Base-by-base conservation (phyloP, 2,888 invertebrate species). In the Ephialtes manifestator region DNA sequence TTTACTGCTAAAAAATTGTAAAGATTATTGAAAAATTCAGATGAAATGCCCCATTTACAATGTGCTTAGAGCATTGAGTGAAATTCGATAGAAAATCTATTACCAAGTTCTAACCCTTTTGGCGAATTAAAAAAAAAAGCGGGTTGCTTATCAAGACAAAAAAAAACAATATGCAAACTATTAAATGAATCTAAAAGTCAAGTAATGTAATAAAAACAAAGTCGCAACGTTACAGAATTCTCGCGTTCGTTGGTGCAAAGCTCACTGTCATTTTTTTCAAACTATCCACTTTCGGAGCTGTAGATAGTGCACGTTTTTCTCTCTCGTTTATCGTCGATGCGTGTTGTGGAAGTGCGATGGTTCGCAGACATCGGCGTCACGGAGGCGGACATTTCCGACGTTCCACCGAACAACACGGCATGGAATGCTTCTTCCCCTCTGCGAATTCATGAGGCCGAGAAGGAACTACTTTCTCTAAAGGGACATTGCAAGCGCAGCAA, bases 331-430 rank as follows among this genome's bases (percentile, higher is more conserved):
- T 51, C 51, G 18, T 51, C 46, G 10, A 13, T 46, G 4, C 46
- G 46, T 46, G 46, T 46, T 46, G 11, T 46, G 46, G 13, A 46
- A 46, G 13, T 46, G 63, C 75, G 4, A 46, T 28, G 20, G 31
- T 35, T 63, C 43, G 48, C 63, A 58, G 18, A 20, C 24, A 13
- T 35, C 70, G 13, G 18, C 24, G 20, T 35, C 70, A 31, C 51
- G 35, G 43, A 65, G 65, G 53, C 53, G 71, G 71, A 71, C 71
- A 71, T 53, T 71, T 71, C 53, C 71, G 71, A 53, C 71, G 53
- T 71, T 53, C 35, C 53, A 39, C 53, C 3, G 31, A 20, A 8
- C 53, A 53, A 20, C 11, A 20, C 20, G 20, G 20, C 53, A 20
- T 53, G 20, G 53, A 53, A 53, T 20, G 53, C 20, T 20, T 53